Evolutionary conservation across 1,140 invertebrate genomes (phyloP).

Genomic region (Cydia amplana): DNA sequence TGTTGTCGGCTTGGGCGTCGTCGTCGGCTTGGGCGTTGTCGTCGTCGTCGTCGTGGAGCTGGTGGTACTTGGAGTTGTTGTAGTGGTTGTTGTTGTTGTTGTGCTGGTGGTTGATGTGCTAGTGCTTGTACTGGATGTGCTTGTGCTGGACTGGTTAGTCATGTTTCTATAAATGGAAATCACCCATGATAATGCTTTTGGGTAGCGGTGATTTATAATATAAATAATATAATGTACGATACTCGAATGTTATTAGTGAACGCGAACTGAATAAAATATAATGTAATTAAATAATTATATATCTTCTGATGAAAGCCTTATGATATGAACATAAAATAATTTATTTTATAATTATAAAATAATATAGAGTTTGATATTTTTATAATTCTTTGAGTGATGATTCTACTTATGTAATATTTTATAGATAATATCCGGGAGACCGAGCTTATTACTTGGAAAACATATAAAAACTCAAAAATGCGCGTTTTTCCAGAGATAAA

Average conservation of each 20-base stretch:
- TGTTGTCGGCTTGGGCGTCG: conserved; percentile 65
- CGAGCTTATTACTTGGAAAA: no score
- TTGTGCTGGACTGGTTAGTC: conserved; percentile 44
- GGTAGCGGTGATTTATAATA: conserved; percentile 12
- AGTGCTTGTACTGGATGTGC: conserved; percentile 43
- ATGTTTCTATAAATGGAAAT: conserved; percentile 30
- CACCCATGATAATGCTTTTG: conserved; percentile 3
- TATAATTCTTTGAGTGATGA: no score
- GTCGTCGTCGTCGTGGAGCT: conserved; percentile 63
- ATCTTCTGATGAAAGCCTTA: no score
- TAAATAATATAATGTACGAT: background rate
- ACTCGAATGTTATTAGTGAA: background rate
- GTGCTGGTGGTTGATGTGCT: conserved; percentile 49
- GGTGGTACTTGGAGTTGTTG: conserved; percentile 78
- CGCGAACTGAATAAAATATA: no score
- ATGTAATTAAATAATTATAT: no score
- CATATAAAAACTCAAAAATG: no score
- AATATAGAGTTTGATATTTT: no score
- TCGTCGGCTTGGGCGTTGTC: conserved; percentile 64
- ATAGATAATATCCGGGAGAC: no score
- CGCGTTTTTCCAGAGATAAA: no score
- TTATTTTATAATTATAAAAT: no score
- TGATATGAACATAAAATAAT: no score
- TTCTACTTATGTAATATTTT: no score
- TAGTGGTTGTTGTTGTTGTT: conserved; percentile 66